Conservation (phyloP, 2,888 invertebrate species). For the Ichneumoninae sp. region DNA sequence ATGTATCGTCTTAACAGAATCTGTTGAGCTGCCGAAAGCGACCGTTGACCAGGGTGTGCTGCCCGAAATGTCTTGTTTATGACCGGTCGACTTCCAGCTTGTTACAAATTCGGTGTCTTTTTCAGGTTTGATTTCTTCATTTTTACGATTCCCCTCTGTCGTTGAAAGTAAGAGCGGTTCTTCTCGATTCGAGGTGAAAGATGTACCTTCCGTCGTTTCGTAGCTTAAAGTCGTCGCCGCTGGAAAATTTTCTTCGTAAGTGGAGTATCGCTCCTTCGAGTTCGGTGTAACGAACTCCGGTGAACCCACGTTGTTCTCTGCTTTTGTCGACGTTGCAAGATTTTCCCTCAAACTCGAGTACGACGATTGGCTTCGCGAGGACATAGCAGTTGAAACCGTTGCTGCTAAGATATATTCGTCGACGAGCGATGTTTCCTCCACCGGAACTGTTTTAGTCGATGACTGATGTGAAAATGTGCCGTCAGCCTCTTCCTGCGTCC, state of each 20-base stretch:
- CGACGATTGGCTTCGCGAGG: neutral
- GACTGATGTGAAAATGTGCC: neutral
- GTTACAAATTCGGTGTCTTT: neutral
- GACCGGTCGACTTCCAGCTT: neutral
- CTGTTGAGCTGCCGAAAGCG: neutral
- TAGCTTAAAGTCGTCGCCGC: neutral
- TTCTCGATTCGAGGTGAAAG: neutral
- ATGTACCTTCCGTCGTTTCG: neutral
- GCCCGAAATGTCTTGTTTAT: neutral
- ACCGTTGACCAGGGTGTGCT: neutral
- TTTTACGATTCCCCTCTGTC: neutral
- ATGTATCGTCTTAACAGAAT: neutral
- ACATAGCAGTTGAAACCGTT: neutral
- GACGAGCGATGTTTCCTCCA: neutral
- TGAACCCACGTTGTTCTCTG: neutral
- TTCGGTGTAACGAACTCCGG: neutral
- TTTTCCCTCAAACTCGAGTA: neutral
- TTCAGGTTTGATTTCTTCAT: neutral
- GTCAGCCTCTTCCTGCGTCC: neutral
- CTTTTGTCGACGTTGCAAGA: neutral
- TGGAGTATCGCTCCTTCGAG: neutral
- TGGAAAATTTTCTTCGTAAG: conserved; percentile 22
- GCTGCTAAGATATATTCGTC: neutral
- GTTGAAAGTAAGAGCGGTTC: neutral
- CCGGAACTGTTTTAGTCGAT: neutral